Evolutionary conservation across 2,113 vertebrate species (phyloP).

Genomic region (Chitala chitala): DNA sequence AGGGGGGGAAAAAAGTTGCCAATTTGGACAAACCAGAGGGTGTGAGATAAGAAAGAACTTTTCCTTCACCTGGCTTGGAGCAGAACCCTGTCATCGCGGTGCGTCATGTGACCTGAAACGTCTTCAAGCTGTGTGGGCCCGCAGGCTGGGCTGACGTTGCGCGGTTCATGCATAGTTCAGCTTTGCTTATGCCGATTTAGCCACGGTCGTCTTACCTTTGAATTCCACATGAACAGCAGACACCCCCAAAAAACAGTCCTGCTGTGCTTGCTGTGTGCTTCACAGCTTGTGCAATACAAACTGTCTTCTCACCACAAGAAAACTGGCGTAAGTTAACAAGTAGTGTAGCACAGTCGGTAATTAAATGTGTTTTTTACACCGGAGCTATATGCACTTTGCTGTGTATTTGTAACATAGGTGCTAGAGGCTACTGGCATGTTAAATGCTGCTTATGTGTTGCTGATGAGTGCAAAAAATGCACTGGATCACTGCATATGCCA

Average conservation of each 20-base stretch:
- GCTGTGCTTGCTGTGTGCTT: slow-evolving; percentile 11
- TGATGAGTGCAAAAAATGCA: slow-evolving; percentile 35
- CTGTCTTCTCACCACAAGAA: background rate
- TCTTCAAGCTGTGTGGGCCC: background rate
- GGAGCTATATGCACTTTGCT: background rate
- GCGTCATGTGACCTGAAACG: background rate
- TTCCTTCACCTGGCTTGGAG: background rate
- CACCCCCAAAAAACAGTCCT: slow-evolving; percentile 25
- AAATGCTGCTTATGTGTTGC: background rate
- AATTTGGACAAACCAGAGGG: slow-evolving; percentile 42
- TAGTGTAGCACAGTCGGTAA: background rate
- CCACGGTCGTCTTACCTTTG: no score
- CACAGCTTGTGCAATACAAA: slow-evolving; percentile 35
- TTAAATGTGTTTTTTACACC: background rate
- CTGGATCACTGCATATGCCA: slow-evolving; percentile 52
- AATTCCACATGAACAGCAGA: slow-evolving; percentile 30
- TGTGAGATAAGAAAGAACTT: background rate
- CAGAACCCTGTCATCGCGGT: background rate
- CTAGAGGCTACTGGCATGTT: no score
- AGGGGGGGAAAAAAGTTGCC: slow-evolving; percentile 28
- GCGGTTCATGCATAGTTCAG: no score
- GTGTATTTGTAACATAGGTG: background rate
- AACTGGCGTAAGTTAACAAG: background rate
- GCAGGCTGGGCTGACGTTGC: background rate
- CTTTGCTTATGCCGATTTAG: no score